Percentiles rank a stretch among this genome's conserved stretches.
These are phyloP conservation scores for Gobio gobio DNA, from an alignment of 2,113 vertebrate genomes.

Conservation along the genomic window DNA sequence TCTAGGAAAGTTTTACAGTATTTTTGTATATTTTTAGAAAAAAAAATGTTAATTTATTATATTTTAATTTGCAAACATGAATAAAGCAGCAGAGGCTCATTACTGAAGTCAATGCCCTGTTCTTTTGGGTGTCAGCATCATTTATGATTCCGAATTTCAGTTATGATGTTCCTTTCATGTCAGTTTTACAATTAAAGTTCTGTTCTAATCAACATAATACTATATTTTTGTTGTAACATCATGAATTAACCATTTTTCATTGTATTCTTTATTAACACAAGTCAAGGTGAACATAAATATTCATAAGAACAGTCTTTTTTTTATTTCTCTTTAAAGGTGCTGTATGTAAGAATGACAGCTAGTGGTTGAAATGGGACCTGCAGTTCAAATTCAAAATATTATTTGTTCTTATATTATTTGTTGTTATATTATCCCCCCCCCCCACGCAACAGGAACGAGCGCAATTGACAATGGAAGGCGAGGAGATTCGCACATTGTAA, in stretches of 20 bases:
- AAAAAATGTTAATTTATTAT: slow-evolving; percentile 94
- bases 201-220: background rate
- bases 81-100: slow-evolving; percentile 76
- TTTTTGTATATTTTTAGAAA: slow-evolving; percentile 92
- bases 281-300: background rate
- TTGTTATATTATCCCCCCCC: no score
- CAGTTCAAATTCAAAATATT: no score
- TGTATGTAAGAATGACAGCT: no score
- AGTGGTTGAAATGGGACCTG: no score
- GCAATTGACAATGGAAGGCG: no score
- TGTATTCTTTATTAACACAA: background rate
- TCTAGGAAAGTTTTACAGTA: slow-evolving; percentile 93
- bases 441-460: no score
- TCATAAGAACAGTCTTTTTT: background rate
- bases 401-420: no score
- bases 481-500: no score
- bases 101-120: slow-evolving; percentile 29
- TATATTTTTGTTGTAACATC: background rate
- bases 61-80: slow-evolving; percentile 95
- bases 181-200: background rate
- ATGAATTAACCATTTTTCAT: background rate
- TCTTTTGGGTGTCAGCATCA: background rate
- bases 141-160: background rate
- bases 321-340: background rate
- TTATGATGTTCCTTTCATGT: slow-evolving; percentile 5